Percentiles rank a stretch among this genome's conserved stretches.
Conservation (phyloP, 2,888 invertebrate genomes). For the Leptodirus hochenwartii region DNA sequence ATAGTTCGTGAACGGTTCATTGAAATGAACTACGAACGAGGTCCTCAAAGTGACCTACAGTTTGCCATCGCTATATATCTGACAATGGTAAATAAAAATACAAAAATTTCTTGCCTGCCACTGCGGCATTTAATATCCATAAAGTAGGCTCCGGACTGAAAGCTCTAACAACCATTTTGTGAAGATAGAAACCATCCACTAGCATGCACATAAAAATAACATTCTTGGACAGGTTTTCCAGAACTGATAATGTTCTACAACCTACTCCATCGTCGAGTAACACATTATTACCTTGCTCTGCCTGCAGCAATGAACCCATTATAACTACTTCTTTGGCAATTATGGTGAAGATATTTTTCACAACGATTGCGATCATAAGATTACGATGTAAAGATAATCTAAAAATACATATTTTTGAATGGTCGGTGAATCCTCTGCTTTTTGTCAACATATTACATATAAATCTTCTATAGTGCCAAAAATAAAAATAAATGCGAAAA, state of each 20-base stretch:
- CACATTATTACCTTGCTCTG: conserved; percentile 25
- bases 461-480: too few species aligned
- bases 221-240: conserved; percentile 35
- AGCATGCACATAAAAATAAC: conserved; percentile 52
- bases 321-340: conserved; percentile 36
- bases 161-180: conserved; percentile 44
- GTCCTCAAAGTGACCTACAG: too few species aligned
- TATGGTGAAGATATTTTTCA: conserved; percentile 37
- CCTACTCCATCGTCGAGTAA: conserved; percentile 32
- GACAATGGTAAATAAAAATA: conserved; percentile 4
- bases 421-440: too few species aligned
- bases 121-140: conserved; percentile 27
- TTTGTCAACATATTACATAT: too few species aligned
- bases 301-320: conserved; percentile 33
- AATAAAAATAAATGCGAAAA: too few species aligned
- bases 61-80: too few species aligned
- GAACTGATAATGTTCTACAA: conserved; percentile 35
- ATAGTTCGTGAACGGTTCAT: too few species aligned
- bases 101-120: conserved; percentile 24
- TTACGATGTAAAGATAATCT: conserved; percentile 40
- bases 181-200: conserved; percentile 43
- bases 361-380: conserved; percentile 35
- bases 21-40: too few species aligned
- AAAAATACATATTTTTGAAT: conserved; percentile 7
- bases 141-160: conserved; percentile 36